phyloP scores from a whole-genome alignment of 2,797 vertebrate genomes.

The Microhierax caerulescens region DNA sequence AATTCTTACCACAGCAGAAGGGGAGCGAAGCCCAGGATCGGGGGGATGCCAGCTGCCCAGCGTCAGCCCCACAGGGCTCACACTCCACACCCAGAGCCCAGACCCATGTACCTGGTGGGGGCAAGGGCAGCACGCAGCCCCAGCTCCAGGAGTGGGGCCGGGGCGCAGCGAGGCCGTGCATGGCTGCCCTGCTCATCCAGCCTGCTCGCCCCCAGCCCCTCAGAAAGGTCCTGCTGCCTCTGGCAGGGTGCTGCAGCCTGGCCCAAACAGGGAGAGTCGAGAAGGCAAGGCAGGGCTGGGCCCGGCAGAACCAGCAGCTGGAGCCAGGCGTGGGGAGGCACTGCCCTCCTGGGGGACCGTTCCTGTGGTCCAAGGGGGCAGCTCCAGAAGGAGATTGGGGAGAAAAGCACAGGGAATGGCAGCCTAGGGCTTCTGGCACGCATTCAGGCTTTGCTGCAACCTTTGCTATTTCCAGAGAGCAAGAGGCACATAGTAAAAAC shows the following conservation, averaged over 20 bases:
- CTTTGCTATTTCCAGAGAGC: slow-evolving; percentile 17
- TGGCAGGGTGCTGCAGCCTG: accelerated
- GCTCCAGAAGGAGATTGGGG: background rate
- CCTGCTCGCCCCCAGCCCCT: accelerated
- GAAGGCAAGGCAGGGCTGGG: background rate
- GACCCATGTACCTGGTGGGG: background rate
- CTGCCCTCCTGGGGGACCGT: background rate
- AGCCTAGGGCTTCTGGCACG: background rate
- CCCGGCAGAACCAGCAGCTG: background rate
- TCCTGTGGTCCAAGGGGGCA: accelerated
- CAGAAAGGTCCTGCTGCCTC: background rate
- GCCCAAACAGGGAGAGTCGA: accelerated
- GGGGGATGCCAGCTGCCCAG: background rate
- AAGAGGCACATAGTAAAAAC: background rate
- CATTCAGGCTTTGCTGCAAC: background rate
- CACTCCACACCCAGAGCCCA: background rate
- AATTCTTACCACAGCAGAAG: background rate
- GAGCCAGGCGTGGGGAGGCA: background rate
- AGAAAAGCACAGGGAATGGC: background rate
- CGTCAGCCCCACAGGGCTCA: accelerated
- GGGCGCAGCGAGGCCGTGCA: background rate
- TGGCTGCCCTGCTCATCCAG: background rate
- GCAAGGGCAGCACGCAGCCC: background rate
- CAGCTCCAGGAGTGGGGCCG: slow-evolving; percentile 32
- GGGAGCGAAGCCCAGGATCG: background rate